phyloP scores from a whole-genome alignment of 2,113 vertebrate species.

The Leptobrachium ailaonicum region DNA sequence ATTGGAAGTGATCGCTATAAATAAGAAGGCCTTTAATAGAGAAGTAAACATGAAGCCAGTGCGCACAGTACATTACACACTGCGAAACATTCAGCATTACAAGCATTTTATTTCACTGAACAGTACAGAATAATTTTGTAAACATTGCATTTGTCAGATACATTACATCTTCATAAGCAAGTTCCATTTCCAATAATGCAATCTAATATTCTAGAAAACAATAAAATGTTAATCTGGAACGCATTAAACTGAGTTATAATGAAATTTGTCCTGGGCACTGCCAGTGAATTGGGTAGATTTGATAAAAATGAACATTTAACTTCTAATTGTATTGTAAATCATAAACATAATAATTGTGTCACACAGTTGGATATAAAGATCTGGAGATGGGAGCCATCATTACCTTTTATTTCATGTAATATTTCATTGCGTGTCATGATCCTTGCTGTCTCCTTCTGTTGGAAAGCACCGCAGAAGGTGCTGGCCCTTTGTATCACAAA shows the following conservation, averaged over 20 bases:
- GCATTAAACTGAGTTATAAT: slow-evolving; percentile 35
- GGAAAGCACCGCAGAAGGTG: no score
- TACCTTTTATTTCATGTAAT: no score
- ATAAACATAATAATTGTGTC: slow-evolving; percentile 31
- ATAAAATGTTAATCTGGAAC: slow-evolving; percentile 36
- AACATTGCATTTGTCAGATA: not conserved
- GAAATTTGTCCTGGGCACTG: slow-evolving; percentile 26
- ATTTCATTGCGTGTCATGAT: no score
- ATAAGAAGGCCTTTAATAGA: no score
- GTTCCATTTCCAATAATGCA: slow-evolving; percentile 20
- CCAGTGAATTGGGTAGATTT: slow-evolving; percentile 20
- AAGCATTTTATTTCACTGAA: slow-evolving; percentile 12
- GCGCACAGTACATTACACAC: not conserved
- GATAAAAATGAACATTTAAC: slow-evolving; percentile 34
- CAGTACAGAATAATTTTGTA: slow-evolving; percentile 1
- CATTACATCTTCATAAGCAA: slow-evolving; percentile 2
- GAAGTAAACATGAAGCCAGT: no score
- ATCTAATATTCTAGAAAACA: slow-evolving; percentile 32
- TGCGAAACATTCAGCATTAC: not conserved
- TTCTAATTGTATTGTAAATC: slow-evolving; percentile 37
- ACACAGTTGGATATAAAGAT: slow-evolving; percentile 12
- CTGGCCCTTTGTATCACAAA: no score
- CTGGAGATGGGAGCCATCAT: not conserved
- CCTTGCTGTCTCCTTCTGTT: no score
- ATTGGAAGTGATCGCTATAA: no score